Conservation (phyloP, 2,113 vertebrate species). For the Eira barbara region DNA sequence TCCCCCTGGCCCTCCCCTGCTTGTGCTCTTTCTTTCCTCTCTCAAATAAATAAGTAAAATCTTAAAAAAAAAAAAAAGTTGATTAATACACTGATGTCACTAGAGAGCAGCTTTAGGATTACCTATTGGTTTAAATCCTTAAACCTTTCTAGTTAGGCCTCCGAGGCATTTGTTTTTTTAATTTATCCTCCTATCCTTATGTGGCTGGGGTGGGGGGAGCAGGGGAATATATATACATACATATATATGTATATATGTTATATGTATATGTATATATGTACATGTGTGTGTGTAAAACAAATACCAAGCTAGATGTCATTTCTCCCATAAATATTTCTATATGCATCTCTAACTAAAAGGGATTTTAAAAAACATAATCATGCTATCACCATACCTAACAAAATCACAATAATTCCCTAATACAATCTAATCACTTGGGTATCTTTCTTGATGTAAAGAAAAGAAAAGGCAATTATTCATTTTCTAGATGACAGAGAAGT, state of each 20-base stretch:
- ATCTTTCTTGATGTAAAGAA: not conserved
- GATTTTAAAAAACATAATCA: not conserved
- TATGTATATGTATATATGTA: too few relatives aligned
- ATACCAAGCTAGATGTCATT: not conserved
- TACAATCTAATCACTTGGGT: not conserved
- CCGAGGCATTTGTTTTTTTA: not conserved
- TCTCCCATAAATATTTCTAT: not conserved
- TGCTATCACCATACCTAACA: not conserved
- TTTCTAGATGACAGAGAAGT: not conserved
- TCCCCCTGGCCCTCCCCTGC: too few relatives aligned
- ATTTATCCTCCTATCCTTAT: not conserved
- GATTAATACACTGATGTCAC: not conserved
- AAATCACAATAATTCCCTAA: conserved; percentile 9
- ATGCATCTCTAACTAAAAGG: not conserved
- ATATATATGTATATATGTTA: too few relatives aligned
- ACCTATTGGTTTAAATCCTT: not conserved
- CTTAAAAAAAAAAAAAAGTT: too few relatives aligned
- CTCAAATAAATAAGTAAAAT: too few relatives aligned
- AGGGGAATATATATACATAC: not conserved
- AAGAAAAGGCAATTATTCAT: not conserved
- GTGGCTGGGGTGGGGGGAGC: not conserved
- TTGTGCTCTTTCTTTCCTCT: too few relatives aligned
- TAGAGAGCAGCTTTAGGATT: not conserved
- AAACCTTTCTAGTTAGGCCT: not conserved
- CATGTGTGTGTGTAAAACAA: not conserved